Percentiles rank a stretch among this genome's conserved stretches.
Conservation (phyloP, 2,113 vertebrate genomes). For the Columba janthina region DNA sequence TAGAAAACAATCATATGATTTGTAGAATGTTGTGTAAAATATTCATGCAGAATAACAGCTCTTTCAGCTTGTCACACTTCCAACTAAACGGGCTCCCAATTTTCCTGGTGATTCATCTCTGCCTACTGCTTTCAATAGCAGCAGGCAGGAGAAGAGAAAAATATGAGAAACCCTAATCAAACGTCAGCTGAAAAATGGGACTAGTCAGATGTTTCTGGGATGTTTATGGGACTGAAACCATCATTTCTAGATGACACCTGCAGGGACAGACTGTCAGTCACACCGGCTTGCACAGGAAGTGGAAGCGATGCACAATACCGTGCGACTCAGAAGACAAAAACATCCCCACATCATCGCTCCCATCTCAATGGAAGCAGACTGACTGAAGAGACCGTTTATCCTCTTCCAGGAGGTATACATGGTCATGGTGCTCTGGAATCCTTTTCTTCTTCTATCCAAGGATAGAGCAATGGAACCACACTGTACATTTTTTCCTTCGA, state of each 20-base stretch:
- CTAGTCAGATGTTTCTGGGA: background rate
- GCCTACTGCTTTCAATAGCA: slow-evolving; percentile 29
- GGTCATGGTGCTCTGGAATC: background rate
- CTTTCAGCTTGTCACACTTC: slow-evolving; percentile 18
- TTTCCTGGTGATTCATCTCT: slow-evolving; percentile 47
- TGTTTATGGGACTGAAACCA: background rate
- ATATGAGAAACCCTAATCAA: background rate
- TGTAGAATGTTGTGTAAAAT: slow-evolving; percentile 1
- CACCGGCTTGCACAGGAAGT: background rate
- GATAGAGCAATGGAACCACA: background rate
- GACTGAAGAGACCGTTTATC: background rate
- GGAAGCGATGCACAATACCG: background rate
- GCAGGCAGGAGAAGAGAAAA: background rate
- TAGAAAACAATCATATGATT: slow-evolving; percentile 1
- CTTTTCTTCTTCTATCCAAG: background rate
- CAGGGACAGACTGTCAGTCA: background rate
- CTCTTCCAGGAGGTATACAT: background rate
- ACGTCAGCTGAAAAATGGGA: background rate
- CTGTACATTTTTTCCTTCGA: background rate
- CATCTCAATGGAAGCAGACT: background rate
- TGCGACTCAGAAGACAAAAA: background rate
- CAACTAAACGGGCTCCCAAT: background rate
- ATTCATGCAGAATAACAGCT: slow-evolving; percentile 2
- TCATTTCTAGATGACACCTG: background rate
- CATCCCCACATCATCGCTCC: background rate